A percentile compares a stretch with the other conserved stretches of the same genome.
Conservation (phyloP, 1,140 invertebrate species). For the Trypoxylus dichotomus region DNA sequence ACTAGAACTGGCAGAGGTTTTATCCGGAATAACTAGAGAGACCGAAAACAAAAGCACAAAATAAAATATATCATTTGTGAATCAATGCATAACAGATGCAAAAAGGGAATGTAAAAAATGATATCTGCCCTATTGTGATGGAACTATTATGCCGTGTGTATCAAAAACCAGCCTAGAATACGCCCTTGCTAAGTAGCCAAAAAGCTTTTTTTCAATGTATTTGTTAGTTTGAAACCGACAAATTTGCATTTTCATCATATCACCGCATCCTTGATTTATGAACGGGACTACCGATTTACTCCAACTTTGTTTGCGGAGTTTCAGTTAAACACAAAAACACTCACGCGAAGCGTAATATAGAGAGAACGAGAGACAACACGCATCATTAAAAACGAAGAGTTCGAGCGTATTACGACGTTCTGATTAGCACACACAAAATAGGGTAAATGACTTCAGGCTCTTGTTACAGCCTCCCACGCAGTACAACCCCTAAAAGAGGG, state of each 20-base stretch:
- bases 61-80: constrained; percentile 13
- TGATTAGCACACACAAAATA: neutral
- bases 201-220: too few relatives aligned
- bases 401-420: neutral
- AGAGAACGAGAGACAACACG: neutral
- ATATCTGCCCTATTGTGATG: neutral
- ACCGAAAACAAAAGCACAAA: constrained; percentile 53
- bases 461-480: neutral
- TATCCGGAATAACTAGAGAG: constrained; percentile 90
- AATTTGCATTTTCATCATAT: neutral
- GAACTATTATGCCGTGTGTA: neutral
- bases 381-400: constrained; percentile 12
- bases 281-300: neutral
- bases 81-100: neutral
- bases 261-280: neutral
- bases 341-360: neutral
- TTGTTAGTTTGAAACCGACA: too few relatives aligned
- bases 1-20: constrained; percentile 94
- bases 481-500: neutral
- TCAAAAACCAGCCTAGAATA: constrained; percentile 5
- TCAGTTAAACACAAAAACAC: neutral
- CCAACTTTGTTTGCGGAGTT: neutral
- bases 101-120: constrained; percentile 24
- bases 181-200: neutral
- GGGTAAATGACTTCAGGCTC: neutral